These are phyloP conservation scores for Zosterops hypoxanthus DNA, from an alignment of 2,113 vertebrate species.

Conservation along the genomic window DNA sequence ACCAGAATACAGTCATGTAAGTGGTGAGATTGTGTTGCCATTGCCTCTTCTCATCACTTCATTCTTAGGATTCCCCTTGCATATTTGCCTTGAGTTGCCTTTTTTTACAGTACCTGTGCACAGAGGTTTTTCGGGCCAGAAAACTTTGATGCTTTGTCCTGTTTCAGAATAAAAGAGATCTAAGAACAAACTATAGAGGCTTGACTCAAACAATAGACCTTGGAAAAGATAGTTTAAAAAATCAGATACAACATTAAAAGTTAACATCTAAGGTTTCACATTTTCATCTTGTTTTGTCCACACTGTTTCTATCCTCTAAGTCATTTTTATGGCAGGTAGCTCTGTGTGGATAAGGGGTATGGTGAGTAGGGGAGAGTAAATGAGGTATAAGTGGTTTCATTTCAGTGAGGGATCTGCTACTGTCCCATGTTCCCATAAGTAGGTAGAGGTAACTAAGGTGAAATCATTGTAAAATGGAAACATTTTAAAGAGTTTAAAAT, in stretches of 20 bases:
- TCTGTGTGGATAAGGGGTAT: background rate
- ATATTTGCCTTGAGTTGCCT: background rate
- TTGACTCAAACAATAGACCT: background rate
- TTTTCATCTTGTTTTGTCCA: background rate
- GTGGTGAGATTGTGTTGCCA: background rate
- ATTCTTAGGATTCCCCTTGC: background rate
- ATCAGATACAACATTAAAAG: background rate
- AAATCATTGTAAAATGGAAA: background rate
- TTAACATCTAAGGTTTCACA: background rate
- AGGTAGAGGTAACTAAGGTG: background rate
- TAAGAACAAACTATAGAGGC: background rate
- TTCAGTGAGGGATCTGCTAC: background rate
- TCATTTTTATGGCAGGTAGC: background rate
- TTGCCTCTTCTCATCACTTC: background rate
- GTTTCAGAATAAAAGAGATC: background rate
- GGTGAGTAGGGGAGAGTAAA: background rate
- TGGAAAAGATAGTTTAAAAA: background rate
- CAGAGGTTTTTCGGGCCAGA: background rate
- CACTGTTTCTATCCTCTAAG: background rate
- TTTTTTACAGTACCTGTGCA: background rate
- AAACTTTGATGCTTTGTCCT: background rate
- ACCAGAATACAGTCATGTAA: background rate
- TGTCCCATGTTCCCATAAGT: background rate
- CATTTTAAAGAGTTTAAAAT: background rate
- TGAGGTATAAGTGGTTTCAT: background rate